phyloP scores from a whole-genome alignment of 1,140 invertebrate species.

The Drosophila rufa region DNA sequence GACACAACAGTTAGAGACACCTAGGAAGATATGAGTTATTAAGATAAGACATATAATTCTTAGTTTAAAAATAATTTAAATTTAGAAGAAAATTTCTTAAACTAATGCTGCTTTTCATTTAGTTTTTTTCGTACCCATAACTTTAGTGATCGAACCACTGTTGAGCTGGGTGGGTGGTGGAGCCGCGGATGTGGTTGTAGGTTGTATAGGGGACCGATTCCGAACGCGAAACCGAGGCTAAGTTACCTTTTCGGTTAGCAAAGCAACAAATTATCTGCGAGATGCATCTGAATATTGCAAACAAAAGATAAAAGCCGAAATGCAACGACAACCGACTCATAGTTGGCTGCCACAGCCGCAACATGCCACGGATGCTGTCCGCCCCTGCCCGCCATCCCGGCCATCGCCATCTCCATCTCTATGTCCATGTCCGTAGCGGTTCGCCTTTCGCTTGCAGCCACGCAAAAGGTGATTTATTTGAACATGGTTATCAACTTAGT shows the following conservation, averaged over 20 bases:
- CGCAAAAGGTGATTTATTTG: constrained; percentile 85
- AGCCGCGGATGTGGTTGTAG: constrained; percentile 27
- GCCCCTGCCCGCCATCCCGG: constrained; percentile 1
- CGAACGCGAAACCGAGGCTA: constrained; percentile 49
- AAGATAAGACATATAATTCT: not conserved
- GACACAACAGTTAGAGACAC: not conserved
- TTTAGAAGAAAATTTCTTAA: too few species aligned
- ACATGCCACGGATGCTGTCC: constrained; percentile 53
- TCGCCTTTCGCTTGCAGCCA: constrained; percentile 83
- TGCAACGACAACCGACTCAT: constrained; percentile 77
- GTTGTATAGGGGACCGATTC: constrained; percentile 41
- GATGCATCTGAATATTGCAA: constrained; percentile 84
- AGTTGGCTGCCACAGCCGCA: constrained; percentile 57
- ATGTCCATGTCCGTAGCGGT: constrained; percentile 48
- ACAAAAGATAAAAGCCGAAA: constrained; percentile 82
- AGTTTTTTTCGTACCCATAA: not conserved
- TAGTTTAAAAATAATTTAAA: not conserved
- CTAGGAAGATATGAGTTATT: not conserved
- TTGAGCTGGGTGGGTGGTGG: constrained; percentile 44
- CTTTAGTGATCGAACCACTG: constrained; percentile 9
- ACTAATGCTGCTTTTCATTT: too few species aligned
- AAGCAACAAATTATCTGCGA: constrained; percentile 78
- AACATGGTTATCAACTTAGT: constrained; percentile 85
- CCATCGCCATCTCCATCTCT: constrained; percentile 44
- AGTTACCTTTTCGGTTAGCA: constrained; percentile 62